Base-by-base conservation (phyloP, 2,888 invertebrate species). In the Palloptera scutellata region DNA sequence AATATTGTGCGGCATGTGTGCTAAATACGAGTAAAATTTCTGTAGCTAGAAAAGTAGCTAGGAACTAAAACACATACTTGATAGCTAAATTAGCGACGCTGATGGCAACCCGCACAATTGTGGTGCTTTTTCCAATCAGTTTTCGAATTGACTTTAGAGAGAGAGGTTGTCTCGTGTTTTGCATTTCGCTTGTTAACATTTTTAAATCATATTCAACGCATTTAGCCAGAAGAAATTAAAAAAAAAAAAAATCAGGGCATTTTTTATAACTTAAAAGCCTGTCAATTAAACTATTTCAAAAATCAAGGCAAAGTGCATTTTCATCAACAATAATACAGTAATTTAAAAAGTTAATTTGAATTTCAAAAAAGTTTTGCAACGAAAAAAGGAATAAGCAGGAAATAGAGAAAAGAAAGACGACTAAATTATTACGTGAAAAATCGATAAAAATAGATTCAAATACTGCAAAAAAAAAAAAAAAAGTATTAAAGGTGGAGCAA, bases 371-470 rank as follows among this genome's bases (percentile, higher is more conserved):
- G n/a, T 30, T 48, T 13, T 48, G 48, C 48, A 48, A 15, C 48
- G n/a, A 48, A 48, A 48, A 15, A 48, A 19, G 48, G 13, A 51
- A 64, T 30, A 30, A 30, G 30, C 30, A 30, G 6, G 30, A 30
- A 30, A 6, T 30, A 30, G 30, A 30, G 30, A 30, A 30, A 30
- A 30, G 30, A 30, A 30, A 30, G 30, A 30, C 30, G 12, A 48
- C 15, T 40, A 48, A 64, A 65, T 63, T 67, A 69, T 74, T 72
- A 69, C 69, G 70, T 69, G 71, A 71, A 71, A 74, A 74, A 74
- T 74, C 74, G 71, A 74, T 74, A 70, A 69, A 72, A 72, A 74
- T 72, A 74, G 74, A 72, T 61, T 60, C 11, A 57, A 8, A 61
- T 61, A 62, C 9, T 41, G n/a, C 41, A 59, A 59, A 42, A 68